These are phyloP conservation scores for Pogonus chalceus DNA, from an alignment of 1,140 invertebrate species.

Conservation along the genomic window DNA sequence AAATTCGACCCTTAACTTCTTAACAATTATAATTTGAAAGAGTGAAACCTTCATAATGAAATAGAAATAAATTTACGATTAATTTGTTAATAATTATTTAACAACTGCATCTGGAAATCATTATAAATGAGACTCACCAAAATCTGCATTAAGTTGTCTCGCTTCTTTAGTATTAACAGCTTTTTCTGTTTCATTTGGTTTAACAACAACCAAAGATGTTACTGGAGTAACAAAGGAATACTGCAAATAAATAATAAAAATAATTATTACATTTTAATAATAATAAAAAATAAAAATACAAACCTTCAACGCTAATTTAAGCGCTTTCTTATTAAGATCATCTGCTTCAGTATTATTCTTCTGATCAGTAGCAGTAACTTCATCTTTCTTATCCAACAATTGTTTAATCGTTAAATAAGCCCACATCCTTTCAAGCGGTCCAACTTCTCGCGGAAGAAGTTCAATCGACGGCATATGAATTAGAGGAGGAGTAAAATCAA, in stretches of 20 bases:
- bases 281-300: neutral
- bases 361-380: constrained; percentile 22
- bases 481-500: constrained; percentile 13
- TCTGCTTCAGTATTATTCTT: constrained; percentile 19
- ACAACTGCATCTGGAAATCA: too few species aligned
- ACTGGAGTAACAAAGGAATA: constrained; percentile 60
- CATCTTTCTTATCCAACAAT: constrained; percentile 45
- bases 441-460: too few species aligned
- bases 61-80: too few species aligned
- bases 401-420: constrained; percentile 58
- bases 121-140: too few species aligned
- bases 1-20: too few species aligned
- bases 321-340: constrained; percentile 34
- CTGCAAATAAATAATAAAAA: too few species aligned
- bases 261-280: too few species aligned
- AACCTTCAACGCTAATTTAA: constrained; percentile 39
- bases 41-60: too few species aligned
- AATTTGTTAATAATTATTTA: too few species aligned
- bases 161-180: too few species aligned
- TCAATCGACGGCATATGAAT: neutral
- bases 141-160: too few species aligned
- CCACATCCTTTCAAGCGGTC: constrained; percentile 53
- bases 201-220: constrained; percentile 61
- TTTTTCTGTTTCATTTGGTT: constrained; percentile 47
- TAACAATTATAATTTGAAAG: too few species aligned